phyloP scores from a whole-genome alignment of 64 coral and sea anemone genomes.

The Montipora efflorescens region DNA sequence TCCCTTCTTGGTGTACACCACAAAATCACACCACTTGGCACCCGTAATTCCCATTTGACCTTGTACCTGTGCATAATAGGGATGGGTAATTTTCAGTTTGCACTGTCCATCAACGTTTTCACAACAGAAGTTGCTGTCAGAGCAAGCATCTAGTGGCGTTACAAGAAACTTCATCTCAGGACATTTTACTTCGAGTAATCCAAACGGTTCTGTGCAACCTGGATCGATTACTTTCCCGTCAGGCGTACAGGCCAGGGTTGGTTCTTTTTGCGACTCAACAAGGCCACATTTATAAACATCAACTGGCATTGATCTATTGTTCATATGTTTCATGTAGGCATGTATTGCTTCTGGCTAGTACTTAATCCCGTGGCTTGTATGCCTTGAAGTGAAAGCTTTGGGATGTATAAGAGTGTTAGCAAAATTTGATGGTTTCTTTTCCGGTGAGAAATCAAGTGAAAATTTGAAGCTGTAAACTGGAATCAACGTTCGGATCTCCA shows the following conservation, averaged over 20 bases:
- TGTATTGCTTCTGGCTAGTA: conserved; percentile 27
- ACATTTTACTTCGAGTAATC: not conserved
- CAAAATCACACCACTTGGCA: too few species aligned
- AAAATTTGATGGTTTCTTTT: conserved; percentile 38
- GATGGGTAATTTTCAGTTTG: conserved; percentile 7
- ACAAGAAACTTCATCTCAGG: not conserved
- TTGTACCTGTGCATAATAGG: conserved; percentile 22
- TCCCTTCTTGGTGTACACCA: not conserved
- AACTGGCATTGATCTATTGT: conserved; percentile 6
- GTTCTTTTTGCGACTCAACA: not conserved
- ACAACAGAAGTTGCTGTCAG: not conserved
- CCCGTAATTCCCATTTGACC: too few species aligned
- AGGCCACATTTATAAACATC: conserved; percentile 16
- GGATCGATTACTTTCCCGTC: conserved; percentile 54
- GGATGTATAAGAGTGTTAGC: conserved; percentile 29
- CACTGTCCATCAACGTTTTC: not conserved
- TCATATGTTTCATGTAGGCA: conserved; percentile 7
- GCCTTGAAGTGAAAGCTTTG: conserved; percentile 1
- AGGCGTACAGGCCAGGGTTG: conserved; percentile 13
- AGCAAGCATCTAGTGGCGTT: conserved; percentile 42
- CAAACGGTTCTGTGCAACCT: conserved; percentile 10
- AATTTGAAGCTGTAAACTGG: conserved; percentile 45
- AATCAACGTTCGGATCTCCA: conserved; percentile 26
- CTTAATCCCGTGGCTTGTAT: conserved; percentile 17
- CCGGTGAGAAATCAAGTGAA: conserved; percentile 20